phyloP scores from a whole-genome alignment of 92 coral and sea anemone genomes.

The Bergia sp. region DNA sequence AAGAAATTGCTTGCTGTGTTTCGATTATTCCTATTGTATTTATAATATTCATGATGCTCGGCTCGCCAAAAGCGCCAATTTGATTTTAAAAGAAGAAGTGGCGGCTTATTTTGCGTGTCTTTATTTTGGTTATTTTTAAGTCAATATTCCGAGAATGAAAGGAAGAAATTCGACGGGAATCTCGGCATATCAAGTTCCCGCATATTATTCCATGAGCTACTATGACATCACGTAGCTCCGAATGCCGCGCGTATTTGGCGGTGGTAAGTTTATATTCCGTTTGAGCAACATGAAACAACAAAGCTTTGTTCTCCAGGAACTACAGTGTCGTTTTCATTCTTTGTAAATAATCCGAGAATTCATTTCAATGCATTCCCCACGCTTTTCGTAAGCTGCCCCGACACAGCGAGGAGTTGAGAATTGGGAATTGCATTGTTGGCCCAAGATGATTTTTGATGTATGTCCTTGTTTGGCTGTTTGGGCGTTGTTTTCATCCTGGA shows the following conservation, averaged over 20 bases:
- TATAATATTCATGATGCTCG: no score
- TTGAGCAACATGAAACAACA: conserved; percentile 28
- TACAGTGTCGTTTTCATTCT: neutral
- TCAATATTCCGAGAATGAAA: conserved; percentile 1
- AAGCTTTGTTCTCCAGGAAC: conserved; percentile 27
- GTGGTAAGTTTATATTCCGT: conserved; percentile 2
- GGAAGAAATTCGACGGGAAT: neutral
- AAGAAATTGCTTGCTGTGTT: no score
- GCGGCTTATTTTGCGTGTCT: no score
- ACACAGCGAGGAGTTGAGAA: neutral
- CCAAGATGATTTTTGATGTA: conserved; percentile 5
- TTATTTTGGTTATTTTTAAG: neutral
- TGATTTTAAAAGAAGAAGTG: no score
- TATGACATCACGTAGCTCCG: conserved; percentile 45
- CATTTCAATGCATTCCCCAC: neutral
- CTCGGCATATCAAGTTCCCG: conserved; percentile 28
- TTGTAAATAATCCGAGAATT: neutral
- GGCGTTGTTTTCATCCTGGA: conserved; percentile 36
- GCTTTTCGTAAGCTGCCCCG: neutral
- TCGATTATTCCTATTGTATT: no score
- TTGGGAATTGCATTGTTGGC: conserved; percentile 2
- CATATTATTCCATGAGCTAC: neutral
- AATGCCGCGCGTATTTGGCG: conserved; percentile 30
- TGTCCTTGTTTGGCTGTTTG: conserved; percentile 37
- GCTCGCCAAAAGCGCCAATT: neutral